These are phyloP conservation scores for Irena cyanogastra DNA, from an alignment of 2,113 vertebrate genomes.

Conservation along the genomic window DNA sequence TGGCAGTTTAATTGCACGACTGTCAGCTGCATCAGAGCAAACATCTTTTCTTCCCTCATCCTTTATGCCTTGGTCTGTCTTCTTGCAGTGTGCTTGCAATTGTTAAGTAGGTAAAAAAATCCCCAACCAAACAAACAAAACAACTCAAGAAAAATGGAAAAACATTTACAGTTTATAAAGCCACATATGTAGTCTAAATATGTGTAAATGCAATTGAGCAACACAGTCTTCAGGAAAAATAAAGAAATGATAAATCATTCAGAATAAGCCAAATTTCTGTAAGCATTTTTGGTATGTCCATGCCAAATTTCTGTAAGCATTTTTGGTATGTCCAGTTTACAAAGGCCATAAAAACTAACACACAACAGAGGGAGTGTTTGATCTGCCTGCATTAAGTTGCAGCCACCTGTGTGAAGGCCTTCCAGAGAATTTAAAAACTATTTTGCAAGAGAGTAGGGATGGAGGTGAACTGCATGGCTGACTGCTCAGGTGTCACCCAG, in stretches of 20 bases:
- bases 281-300: not conserved
- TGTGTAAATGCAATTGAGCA: not conserved
- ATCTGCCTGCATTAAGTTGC: not conserved
- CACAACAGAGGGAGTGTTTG: not conserved
- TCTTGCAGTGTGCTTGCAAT: not conserved
- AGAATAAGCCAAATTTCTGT: not conserved
- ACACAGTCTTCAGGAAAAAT: not conserved
- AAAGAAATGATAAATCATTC: not conserved
- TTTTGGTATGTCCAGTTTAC: not conserved
- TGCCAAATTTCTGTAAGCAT: not conserved
- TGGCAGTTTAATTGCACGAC: conserved; percentile 67
- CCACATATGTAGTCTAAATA: not conserved
- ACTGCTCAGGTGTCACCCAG: not conserved
- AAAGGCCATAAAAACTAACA: not conserved
- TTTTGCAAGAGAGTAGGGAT: not conserved
- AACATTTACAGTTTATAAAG: not conserved
- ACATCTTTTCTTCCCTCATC: conserved; percentile 47
- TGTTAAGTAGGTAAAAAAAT: not conserved
- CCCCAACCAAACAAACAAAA: not conserved
- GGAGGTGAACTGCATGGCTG: not conserved
- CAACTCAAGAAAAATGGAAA: not conserved
- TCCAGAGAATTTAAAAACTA: not conserved
- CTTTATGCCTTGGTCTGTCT: conserved; percentile 19
- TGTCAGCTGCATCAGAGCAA: conserved; percentile 66
- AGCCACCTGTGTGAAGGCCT: not conserved